Percentiles rank a stretch among this genome's conserved stretches.
phyloP scores from a whole-genome alignment of 2,113 vertebrate genomes.

The Pseudorhombus dupliciocellatus region DNA sequence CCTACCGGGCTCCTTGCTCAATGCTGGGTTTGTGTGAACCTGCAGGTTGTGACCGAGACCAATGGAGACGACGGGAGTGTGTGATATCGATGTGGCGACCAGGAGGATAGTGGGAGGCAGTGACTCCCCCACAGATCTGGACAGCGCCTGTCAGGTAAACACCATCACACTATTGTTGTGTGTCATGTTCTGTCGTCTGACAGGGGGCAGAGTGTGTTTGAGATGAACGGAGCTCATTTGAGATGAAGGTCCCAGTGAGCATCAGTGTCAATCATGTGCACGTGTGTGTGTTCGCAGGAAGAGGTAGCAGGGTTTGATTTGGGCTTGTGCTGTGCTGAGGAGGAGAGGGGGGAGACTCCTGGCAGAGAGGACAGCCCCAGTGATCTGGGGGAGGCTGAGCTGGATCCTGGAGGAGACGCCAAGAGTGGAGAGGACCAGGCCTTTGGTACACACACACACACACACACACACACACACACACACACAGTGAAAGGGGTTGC shows the following conservation, averaged over 20 bases:
- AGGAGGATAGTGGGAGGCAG: constrained; percentile 80
- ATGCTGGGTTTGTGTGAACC: not conserved
- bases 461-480: no score
- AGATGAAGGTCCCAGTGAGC: no score
- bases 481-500: no score
- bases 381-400: constrained; percentile 87
- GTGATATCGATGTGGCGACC: constrained; percentile 78
- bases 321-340: constrained; percentile 75
- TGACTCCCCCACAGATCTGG: constrained; percentile 75
- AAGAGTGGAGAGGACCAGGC: constrained; percentile 86
- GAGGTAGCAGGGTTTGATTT: constrained; percentile 73
- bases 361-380: constrained; percentile 88
- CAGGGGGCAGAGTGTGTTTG: no score
- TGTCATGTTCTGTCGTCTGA: not conserved
- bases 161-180: not conserved
- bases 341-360: constrained; percentile 87
- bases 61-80: constrained; percentile 84
- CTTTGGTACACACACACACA: constrained; percentile 85
- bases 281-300: constrained; percentile 53
- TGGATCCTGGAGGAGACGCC: constrained; percentile 81
- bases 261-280: no score
- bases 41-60: constrained; percentile 60
- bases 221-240: no score
- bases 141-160: constrained; percentile 75
- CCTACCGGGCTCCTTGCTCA: not conserved